These are phyloP conservation scores for Thymelicus acteon DNA, from an alignment of 2,888 invertebrate species.

Conservation along the genomic window DNA sequence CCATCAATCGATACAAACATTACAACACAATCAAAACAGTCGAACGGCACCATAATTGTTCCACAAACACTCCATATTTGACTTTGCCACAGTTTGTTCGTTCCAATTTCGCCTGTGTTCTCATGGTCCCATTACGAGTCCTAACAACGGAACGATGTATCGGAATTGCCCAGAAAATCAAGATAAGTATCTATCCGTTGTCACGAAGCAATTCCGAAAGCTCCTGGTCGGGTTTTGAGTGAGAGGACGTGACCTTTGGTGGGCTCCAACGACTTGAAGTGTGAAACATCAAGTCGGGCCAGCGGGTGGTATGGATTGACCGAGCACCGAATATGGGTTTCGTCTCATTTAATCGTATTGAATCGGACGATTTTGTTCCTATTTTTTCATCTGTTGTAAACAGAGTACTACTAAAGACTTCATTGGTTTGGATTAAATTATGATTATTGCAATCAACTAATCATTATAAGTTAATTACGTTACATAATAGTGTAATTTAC, in stretches of 20 bases:
- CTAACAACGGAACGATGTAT: constrained; percentile 73
- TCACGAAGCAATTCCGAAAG: constrained; percentile 82
- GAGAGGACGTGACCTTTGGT: constrained; percentile 81
- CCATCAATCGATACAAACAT: constrained; percentile 19
- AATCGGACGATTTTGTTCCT: not conserved
- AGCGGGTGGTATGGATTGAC: constrained; percentile 75
- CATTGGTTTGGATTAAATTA: too few relatives aligned
- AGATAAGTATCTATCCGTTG: constrained; percentile 81
- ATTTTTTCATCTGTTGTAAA: not conserved
- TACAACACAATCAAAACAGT: constrained; percentile 32
- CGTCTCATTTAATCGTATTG: constrained; percentile 13
- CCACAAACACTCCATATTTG: constrained; percentile 74
- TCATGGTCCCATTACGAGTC: constrained; percentile 79
- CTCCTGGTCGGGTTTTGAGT: constrained; percentile 80
- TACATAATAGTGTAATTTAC: too few relatives aligned
- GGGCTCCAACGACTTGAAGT: constrained; percentile 70
- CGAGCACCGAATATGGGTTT: constrained; percentile 43
- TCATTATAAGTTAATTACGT: too few relatives aligned
- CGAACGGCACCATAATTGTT: constrained; percentile 40
- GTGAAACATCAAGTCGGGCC: constrained; percentile 78
- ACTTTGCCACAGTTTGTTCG: constrained; percentile 75
- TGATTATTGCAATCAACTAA: too few relatives aligned
- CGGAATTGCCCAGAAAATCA: constrained; percentile 82
- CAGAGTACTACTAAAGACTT: too few relatives aligned
- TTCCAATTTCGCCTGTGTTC: constrained; percentile 67